Evolutionary conservation across 2,888 invertebrate genomes (phyloP).

Genomic region (Macaria notata): DNA sequence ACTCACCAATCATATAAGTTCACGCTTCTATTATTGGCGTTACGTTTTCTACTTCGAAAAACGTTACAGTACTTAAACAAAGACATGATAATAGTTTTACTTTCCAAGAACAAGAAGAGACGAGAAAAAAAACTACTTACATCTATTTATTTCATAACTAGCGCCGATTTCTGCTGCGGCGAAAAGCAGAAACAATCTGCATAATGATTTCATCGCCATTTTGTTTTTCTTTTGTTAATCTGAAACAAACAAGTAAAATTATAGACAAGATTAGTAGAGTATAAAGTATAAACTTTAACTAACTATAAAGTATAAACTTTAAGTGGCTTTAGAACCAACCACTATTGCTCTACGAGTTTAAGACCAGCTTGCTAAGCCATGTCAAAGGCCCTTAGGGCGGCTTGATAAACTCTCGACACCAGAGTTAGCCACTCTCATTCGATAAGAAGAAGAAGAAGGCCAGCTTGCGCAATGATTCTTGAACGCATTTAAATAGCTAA

Average conservation of each 20-base stretch:
- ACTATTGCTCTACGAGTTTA: not conserved
- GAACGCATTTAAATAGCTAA: too few species aligned
- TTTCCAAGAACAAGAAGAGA: too few species aligned
- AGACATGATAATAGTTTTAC: too few species aligned
- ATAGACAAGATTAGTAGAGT: too few species aligned
- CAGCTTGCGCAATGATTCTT: too few species aligned
- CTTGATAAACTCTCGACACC: too few species aligned
- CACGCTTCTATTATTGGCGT: too few species aligned
- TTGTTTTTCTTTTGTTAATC: conserved; percentile 35
- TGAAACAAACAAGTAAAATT: conserved; percentile 43
- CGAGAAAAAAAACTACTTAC: conserved; percentile 42
- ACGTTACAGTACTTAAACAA: too few species aligned
- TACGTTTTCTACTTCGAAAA: too few species aligned
- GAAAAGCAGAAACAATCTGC: conserved; percentile 51
- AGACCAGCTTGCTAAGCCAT: not conserved
- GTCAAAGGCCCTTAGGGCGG: too few species aligned
- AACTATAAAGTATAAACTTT: not conserved
- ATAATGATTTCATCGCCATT: conserved; percentile 56
- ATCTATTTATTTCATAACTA: conserved; percentile 48
- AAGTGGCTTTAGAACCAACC: not conserved
- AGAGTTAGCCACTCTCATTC: too few species aligned
- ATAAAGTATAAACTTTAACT: not conserved
- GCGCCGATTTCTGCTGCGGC: conserved; percentile 45
- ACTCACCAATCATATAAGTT: too few species aligned
- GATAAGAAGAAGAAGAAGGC: not conserved